These are phyloP conservation scores for Enteromius viviparus DNA, from an alignment of 2,797 vertebrate species.

Conservation along the genomic window DNA sequence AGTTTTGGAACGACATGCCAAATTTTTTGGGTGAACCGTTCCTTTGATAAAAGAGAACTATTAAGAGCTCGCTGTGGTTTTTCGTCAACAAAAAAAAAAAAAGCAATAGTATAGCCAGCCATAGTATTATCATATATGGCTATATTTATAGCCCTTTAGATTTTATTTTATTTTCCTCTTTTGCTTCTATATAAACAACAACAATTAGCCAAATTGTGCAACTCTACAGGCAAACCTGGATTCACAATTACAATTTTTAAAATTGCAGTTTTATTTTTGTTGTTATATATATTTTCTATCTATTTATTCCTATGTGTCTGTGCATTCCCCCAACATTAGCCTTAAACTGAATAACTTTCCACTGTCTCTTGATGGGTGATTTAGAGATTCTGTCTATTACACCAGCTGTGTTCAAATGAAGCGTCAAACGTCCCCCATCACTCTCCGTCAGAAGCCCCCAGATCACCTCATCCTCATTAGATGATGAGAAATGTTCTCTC, in stretches of 20 bases:
- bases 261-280: background rate
- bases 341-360: background rate
- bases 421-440: constrained; percentile 18
- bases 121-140: background rate
- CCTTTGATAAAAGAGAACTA: background rate
- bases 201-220: background rate
- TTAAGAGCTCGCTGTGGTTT: background rate
- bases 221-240: background rate
- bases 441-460: constrained; percentile 14
- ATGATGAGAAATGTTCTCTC: constrained; percentile 35
- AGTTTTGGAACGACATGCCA: background rate
- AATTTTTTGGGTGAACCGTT: background rate
- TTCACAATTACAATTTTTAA: background rate
- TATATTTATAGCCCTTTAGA: background rate
- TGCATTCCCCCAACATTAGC: background rate
- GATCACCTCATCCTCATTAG: constrained; percentile 34
- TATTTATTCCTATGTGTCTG: background rate
- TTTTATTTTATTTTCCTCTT: background rate
- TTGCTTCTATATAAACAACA: background rate
- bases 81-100: background rate
- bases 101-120: background rate
- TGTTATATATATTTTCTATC: background rate
- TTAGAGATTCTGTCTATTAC: constrained; percentile 1
- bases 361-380: background rate
- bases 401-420: constrained; percentile 29